phyloP scores from a whole-genome alignment of 92 coral and sea anemone species.

The Siderastrea siderea region DNA sequence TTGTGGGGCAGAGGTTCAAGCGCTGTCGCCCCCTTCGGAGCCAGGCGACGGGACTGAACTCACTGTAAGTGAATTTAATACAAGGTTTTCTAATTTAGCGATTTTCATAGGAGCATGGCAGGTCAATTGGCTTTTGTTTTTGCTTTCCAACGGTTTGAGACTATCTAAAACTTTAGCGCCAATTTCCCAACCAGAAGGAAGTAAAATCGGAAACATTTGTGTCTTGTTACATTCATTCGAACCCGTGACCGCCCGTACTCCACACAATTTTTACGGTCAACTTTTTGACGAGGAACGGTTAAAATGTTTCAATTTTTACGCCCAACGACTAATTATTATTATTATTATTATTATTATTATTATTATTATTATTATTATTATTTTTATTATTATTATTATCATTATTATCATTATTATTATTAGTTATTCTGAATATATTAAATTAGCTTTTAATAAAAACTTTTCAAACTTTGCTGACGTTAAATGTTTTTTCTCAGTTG shows the following conservation, averaged over 20 bases:
- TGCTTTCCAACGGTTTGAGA: background rate
- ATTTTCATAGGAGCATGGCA: background rate
- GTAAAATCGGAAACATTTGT: too few species aligned
- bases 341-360: too few species aligned
- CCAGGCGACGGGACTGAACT: constrained; percentile 12
- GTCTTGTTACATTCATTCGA: too few species aligned
- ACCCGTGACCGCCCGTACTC: too few species aligned
- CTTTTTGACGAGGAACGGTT: too few species aligned
- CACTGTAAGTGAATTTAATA: constrained; percentile 1
- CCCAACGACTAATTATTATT: too few species aligned
- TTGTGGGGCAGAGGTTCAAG: background rate
- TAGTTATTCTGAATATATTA: background rate
- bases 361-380: too few species aligned
- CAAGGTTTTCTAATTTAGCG: background rate
- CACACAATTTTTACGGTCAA: too few species aligned
- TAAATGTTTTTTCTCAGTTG: constrained; percentile 40
- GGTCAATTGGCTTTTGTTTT: too few species aligned
- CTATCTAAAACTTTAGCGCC: too few species aligned
- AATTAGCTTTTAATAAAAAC: background rate
- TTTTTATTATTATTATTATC: background rate
- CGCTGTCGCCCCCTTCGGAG: constrained; percentile 10
- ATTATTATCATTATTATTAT: background rate
- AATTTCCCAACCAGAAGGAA: too few species aligned
- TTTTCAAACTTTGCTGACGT: background rate
- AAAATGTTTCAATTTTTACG: too few species aligned